phyloP scores from a whole-genome alignment of 2,888 invertebrate genomes.

The Tortrix viridana region DNA sequence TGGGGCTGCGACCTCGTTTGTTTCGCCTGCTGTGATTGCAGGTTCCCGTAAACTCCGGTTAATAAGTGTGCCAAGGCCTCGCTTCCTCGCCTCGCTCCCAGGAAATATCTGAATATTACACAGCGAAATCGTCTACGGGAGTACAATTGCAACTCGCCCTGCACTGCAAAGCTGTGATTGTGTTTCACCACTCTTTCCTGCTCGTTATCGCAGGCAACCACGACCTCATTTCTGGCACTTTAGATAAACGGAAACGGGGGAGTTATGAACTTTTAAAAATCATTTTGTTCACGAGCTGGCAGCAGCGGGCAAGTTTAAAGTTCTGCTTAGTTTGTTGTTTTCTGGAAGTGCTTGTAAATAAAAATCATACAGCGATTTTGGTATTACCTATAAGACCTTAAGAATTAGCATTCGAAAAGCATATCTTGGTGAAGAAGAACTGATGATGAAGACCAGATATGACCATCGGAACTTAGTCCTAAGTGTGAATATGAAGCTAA shows the following conservation, averaged over 20 bases:
- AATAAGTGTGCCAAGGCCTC: constrained; percentile 57
- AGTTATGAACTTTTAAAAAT: constrained; percentile 69
- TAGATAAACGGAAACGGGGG: constrained; percentile 64
- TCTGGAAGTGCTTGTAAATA: constrained; percentile 4
- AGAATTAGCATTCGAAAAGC: no score
- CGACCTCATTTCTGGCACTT: constrained; percentile 73
- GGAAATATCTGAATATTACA: constrained; percentile 49
- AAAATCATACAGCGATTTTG: no score
- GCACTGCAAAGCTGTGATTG: constrained; percentile 37
- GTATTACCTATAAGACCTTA: no score
- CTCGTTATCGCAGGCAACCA: constrained; percentile 71
- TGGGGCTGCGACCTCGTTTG: constrained; percentile 59
- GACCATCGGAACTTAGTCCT: no score
- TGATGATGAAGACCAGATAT: no score
- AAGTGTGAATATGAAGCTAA: no score
- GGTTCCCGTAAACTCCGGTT: constrained; percentile 59
- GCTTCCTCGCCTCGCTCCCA: constrained; percentile 51
- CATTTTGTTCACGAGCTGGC: constrained; percentile 45
- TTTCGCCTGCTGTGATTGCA: constrained; percentile 52
- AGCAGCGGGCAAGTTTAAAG: constrained; percentile 22
- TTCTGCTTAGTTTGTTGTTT: constrained; percentile 8
- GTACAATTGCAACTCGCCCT: constrained; percentile 44
- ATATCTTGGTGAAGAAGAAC: no score
- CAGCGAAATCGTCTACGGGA: constrained; percentile 50
- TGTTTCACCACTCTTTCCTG: constrained; percentile 60